Base-by-base conservation (phyloP, 1,140 invertebrate genomes). In the Dysdera silvatica region DNA sequence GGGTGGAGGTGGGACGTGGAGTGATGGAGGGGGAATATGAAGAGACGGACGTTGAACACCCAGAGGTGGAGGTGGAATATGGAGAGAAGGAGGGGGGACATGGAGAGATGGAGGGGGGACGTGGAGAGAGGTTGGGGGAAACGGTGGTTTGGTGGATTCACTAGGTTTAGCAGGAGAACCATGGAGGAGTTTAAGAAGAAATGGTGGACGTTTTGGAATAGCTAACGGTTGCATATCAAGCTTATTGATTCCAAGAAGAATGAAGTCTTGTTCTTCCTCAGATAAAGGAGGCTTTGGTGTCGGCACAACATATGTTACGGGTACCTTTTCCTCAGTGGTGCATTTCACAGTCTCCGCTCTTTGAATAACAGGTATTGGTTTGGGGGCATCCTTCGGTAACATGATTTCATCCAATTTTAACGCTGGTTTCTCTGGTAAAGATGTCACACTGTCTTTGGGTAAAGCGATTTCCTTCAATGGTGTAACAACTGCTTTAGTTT, bases 251-350 rank as follows among this genome's bases (percentile, higher is more conserved):
- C 51, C 40, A 8, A 61, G 47, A 16, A 61, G 20, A 24, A 54
- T 16, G 12, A 61, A 61, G 35, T 61, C 59, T 29, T 54, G 45
- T 20, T 61, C 59, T 47, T 61, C 59, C 48, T 61, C 59, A n/a
- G 40, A 37, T 2, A 61, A 16, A n/a, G 33, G n/a, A 8, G 14
- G 2, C 16, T 20, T 12, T 32, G 12, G 43, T 16, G 43, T 8
- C 7, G 43, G 43, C 8, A 20, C 12, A 16, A 16, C 12, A 16
- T 12, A 7, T 8, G 8, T 23, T 23, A 16, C 43, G 23, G 43
- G 18, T 47, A 23, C 8, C 20, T 47, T 7, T 8, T 10, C 12
- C 7, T 12, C 23, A 16, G 43, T 47, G 8, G 26, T 12, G 24
- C 26, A 51, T 8, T 51, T 23, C 23, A n/a, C 26, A 18, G 49